These are phyloP conservation scores for Pipistrellus nathusii DNA, from an alignment of 2,797 vertebrate genomes.

Conservation along the genomic window DNA sequence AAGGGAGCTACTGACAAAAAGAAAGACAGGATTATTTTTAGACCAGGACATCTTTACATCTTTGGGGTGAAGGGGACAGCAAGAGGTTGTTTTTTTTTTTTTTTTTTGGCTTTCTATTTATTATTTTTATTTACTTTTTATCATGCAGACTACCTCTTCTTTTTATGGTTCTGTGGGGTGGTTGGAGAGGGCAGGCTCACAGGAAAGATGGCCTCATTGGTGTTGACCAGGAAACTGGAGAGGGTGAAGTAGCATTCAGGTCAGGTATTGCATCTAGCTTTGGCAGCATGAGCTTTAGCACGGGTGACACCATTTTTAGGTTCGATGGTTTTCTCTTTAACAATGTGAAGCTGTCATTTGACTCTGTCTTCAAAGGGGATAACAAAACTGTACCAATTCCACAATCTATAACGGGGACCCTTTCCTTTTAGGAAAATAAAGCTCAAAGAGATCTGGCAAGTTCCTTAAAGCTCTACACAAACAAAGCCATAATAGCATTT, in stretches of 20 bases:
- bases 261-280: background rate
- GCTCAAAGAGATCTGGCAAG: background rate
- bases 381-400: background rate
- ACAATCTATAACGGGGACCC: background rate
- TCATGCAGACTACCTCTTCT: background rate
- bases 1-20: background rate
- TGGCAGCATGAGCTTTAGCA: background rate
- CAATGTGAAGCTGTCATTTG: background rate
- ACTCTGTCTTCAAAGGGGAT: background rate
- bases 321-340: background rate
- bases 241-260: background rate
- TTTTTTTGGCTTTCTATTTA: background rate
- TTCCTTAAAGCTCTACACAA: slow-evolving; percentile 17
- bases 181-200: background rate
- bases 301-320: background rate
- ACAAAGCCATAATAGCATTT: background rate
- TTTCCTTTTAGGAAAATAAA: slow-evolving; percentile 50
- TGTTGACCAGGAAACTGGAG: background rate
- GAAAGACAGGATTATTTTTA: background rate
- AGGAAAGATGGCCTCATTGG: too few species aligned
- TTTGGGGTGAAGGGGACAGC: background rate
- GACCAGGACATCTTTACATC: background rate
- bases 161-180: background rate
- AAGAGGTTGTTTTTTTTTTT: background rate
- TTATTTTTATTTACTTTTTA: background rate